These are phyloP conservation scores for Andrena trimmerana DNA, from an alignment of 2,888 invertebrate species.

Conservation along the genomic window DNA sequence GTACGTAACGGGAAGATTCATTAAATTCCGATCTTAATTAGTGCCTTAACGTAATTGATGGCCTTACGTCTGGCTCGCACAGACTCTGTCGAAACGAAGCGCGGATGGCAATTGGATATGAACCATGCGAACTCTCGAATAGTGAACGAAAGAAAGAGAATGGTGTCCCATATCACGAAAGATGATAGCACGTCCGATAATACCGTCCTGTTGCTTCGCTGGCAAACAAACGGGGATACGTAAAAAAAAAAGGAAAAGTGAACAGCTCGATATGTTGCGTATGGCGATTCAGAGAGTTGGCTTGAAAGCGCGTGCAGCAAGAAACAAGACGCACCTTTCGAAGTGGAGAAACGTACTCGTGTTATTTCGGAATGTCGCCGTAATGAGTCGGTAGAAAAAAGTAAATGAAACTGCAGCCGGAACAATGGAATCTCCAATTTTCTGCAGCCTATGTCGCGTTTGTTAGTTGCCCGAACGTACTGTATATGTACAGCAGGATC, in stretches of 20 bases:
- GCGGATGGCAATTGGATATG: constrained; percentile 44
- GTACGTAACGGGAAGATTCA: constrained; percentile 32
- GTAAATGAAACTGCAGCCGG: constrained; percentile 38
- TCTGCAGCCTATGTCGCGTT: constrained; percentile 43
- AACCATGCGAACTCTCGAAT: constrained; percentile 5
- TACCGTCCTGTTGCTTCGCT: constrained; percentile 8
- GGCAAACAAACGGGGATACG: constrained; percentile 15
- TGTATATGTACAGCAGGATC: constrained; percentile 58
- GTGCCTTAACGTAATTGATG: constrained; percentile 66
- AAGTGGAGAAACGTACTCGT: constrained; percentile 28
- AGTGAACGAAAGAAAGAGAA: background rate
- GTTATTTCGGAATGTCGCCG: constrained; percentile 63
- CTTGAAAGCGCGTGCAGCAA: constrained; percentile 16
- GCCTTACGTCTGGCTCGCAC: constrained; percentile 41
- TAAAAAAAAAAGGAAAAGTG: constrained; percentile 44
- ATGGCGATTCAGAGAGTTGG: constrained; percentile 5
- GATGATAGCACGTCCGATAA: constrained; percentile 7
- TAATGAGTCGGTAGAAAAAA: constrained; percentile 47
- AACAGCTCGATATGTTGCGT: constrained; percentile 5
- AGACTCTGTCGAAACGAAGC: constrained; percentile 47
- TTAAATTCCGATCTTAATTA: constrained; percentile 53
- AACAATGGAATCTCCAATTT: constrained; percentile 19
- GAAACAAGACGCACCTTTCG: constrained; percentile 28
- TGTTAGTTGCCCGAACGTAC: constrained; percentile 55
- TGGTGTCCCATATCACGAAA: background rate